A percentile compares a stretch with the other conserved stretches of the same genome.
phyloP scores from a whole-genome alignment of 1,140 invertebrate species.

The Orchestia grillus region DNA sequence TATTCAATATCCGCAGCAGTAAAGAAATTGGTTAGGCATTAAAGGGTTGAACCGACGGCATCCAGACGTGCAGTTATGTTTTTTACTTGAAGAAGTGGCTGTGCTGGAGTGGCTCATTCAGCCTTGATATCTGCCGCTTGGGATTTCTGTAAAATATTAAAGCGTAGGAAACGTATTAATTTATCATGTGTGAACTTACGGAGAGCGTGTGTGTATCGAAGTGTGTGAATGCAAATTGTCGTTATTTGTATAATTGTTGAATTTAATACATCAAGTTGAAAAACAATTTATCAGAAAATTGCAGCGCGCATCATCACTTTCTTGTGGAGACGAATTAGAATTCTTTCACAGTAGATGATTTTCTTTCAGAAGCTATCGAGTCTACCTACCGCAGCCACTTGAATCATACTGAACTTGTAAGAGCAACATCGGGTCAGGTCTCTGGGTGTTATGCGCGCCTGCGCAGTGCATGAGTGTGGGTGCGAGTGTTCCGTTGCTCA shows the following conservation, averaged over 20 bases:
- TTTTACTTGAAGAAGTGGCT: not conserved
- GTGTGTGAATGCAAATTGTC: not conserved
- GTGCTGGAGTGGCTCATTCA: not conserved
- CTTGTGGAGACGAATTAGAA: not conserved
- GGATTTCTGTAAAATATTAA: conserved; percentile 45
- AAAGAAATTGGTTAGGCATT: not conserved
- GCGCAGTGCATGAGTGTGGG: not conserved
- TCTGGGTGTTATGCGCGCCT: not conserved
- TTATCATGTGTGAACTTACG: conserved; percentile 27
- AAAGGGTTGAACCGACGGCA: not conserved
- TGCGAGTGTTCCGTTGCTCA: conserved; percentile 31
- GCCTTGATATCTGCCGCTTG: not conserved
- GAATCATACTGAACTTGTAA: not conserved
- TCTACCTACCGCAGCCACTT: not conserved
- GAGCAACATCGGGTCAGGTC: not conserved
- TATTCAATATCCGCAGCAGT: not conserved
- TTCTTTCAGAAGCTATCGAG: not conserved
- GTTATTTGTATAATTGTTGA: not conserved
- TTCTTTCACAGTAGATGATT: not conserved
- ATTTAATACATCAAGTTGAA: not conserved
- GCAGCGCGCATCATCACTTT: not conserved
- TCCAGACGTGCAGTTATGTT: not conserved
- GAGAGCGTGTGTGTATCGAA: conserved; percentile 12
- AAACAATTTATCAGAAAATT: not conserved
- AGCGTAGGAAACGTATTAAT: conserved; percentile 13